Evolutionary conservation across 1,140 invertebrate species (phyloP).

Genomic region (Cotesia chilonis): DNA sequence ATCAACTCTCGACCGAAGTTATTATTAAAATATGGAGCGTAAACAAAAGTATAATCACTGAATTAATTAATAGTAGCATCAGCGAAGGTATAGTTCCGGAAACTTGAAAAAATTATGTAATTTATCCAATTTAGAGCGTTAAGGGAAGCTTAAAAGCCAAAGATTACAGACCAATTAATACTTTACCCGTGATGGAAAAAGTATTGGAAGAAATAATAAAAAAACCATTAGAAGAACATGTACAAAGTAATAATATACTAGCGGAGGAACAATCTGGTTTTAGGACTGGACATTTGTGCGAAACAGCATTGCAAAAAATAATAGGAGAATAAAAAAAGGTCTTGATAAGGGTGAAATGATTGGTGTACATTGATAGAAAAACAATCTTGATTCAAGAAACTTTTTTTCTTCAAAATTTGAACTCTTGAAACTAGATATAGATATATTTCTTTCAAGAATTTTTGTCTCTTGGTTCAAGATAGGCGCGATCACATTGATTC

Average conservation of each 20-base stretch:
- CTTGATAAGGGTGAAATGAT: conserved; percentile 39
- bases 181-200: conserved; percentile 45
- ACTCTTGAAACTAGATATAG: too few relatives aligned
- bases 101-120: background rate
- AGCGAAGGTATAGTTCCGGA: background rate
- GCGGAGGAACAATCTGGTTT: conserved; percentile 44
- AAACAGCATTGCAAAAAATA: conserved; percentile 40
- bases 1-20: background rate
- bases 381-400: too few relatives aligned
- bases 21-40: background rate
- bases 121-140: conserved; percentile 41
- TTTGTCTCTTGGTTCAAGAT: too few relatives aligned
- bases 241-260: conserved; percentile 43
- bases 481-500: too few relatives aligned
- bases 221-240: conserved; percentile 39
- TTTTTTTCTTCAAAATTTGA: too few relatives aligned
- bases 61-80: background rate
- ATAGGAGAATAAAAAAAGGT: conserved; percentile 34
- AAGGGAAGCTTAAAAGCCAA: conserved; percentile 30
- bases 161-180: conserved; percentile 46
- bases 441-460: too few relatives aligned
- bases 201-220: conserved; percentile 44
- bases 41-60: background rate
- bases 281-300: conserved; percentile 41
- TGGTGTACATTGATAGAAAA: background rate